Percentiles rank a stretch among this genome's conserved stretches.
Evolutionary conservation across 2,888 invertebrate species (phyloP).

Genomic region (Amphipoea lucens): DNA sequence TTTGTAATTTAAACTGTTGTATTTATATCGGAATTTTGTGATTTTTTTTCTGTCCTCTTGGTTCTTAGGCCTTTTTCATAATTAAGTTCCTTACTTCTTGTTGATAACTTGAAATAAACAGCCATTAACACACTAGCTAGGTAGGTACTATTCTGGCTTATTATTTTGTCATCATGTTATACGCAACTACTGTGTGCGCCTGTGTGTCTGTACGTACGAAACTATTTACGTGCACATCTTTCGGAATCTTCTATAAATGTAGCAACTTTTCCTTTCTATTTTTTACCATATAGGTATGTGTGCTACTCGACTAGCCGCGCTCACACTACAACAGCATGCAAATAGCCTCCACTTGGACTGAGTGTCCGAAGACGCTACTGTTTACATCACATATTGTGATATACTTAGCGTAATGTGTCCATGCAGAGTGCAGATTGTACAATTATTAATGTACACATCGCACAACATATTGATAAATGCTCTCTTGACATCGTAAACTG

Average conservation of each 20-base stretch:
- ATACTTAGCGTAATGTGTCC: background rate
- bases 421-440: background rate
- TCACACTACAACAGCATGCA: background rate
- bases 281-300: background rate
- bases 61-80: no score
- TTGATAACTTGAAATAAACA: background rate
- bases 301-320: background rate
- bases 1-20: no score
- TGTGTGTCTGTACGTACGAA: background rate
- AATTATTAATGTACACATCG: background rate
- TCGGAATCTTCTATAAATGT: background rate
- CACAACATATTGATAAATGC: background rate
- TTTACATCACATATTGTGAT: background rate
- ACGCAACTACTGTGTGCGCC: no score
- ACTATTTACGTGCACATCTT: background rate
- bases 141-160: background rate
- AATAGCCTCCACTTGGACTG: background rate
- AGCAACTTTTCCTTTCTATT: background rate
- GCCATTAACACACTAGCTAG: background rate
- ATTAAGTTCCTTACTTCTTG: background rate
- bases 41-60: background rate
- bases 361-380: background rate
- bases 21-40: background rate
- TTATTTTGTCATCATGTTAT: background rate
- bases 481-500: constrained; percentile 26